A percentile compares a stretch with the other conserved stretches of the same genome.
Conservation (phyloP, 2,888 invertebrate species). For the Zootermopsis nevadensis region DNA sequence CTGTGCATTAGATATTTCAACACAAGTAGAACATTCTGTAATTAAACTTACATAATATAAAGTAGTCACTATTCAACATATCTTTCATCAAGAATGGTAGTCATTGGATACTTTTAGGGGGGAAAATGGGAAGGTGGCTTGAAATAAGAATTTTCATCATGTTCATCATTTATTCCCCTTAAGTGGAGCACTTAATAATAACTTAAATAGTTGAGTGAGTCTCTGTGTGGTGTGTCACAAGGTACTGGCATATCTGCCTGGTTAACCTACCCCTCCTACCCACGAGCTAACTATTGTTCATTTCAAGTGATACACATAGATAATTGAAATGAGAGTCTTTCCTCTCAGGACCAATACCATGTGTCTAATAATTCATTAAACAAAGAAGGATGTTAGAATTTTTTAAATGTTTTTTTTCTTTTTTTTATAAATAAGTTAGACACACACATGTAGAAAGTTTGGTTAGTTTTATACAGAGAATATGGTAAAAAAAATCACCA, state of each 20-base stretch:
- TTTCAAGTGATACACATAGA: conserved; percentile 23
- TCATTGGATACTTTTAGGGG: not conserved
- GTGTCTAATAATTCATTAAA: conserved; percentile 37
- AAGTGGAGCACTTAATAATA: conserved; percentile 38
- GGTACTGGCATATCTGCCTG: not conserved
- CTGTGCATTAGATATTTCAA: too few relatives aligned
- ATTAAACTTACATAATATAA: too few relatives aligned
- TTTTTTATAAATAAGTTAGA: conserved; percentile 48
- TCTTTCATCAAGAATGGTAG: too few relatives aligned
- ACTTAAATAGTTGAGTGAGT: conserved; percentile 19
- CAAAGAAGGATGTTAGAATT: conserved; percentile 40
- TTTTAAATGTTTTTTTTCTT: conserved; percentile 35
- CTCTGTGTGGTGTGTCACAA: not conserved
- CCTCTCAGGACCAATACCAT: conserved; percentile 35
- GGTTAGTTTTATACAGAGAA: conserved; percentile 45
- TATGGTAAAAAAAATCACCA: conserved; percentile 47
- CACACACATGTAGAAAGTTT: conserved; percentile 48
- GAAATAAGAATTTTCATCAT: conserved; percentile 14
- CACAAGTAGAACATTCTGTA: too few relatives aligned
- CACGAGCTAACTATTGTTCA: not conserved
- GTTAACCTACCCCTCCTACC: not conserved
- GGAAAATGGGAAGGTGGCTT: not conserved
- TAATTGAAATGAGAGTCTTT: conserved; percentile 12
- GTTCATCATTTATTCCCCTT: conserved; percentile 32
- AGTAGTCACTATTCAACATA: too few relatives aligned